A percentile compares a stretch with the other conserved stretches of the same genome.
These are phyloP conservation scores for Brachymystax lenok DNA, from an alignment of 2,797 vertebrate species.

Conservation along the genomic window DNA sequence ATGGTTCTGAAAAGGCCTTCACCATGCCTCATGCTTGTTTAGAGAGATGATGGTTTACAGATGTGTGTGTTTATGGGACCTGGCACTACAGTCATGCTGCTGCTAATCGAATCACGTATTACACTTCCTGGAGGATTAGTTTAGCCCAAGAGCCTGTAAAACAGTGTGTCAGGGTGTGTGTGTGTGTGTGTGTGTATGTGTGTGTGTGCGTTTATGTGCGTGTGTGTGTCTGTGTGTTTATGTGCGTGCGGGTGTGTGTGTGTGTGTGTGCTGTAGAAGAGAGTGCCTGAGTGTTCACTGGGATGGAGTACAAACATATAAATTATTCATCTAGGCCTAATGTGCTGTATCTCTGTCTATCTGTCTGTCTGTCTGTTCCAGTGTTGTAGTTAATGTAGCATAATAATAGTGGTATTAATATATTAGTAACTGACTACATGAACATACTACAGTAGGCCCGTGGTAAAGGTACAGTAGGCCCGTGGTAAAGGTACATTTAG, in stretches of 20 bases:
- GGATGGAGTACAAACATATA: slow-evolving; percentile 50
- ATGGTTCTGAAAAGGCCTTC: slow-evolving; percentile 46
- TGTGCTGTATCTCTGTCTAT: neutral
- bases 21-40: too few species aligned
- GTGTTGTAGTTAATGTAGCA: slow-evolving; percentile 11
- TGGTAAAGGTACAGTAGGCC: neutral
- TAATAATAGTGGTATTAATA: too few species aligned
- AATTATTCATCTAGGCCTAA: slow-evolving; percentile 66
- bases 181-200: neutral
- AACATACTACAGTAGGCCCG: neutral
- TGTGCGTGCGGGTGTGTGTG: slow-evolving; percentile 18
- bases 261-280: neutral
- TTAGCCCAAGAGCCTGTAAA: slow-evolving; percentile 51
- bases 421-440: too few species aligned
- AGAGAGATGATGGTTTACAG: too few species aligned
- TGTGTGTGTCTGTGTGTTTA: neutral
- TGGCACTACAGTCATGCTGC: slow-evolving; percentile 27
- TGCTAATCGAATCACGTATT: slow-evolving; percentile 64
- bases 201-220: slow-evolving; percentile 18
- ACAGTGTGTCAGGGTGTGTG: slow-evolving; percentile 32
- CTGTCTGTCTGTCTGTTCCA: slow-evolving; percentile 39
- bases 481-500: neutral
- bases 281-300: slow-evolving; percentile 29
- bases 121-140: slow-evolving; percentile 66
- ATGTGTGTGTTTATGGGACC: slow-evolving; percentile 28